Percentiles rank a stretch among this genome's conserved stretches.
Conservation (phyloP, 2,888 invertebrate genomes). For the Cheilosia grossa region DNA sequence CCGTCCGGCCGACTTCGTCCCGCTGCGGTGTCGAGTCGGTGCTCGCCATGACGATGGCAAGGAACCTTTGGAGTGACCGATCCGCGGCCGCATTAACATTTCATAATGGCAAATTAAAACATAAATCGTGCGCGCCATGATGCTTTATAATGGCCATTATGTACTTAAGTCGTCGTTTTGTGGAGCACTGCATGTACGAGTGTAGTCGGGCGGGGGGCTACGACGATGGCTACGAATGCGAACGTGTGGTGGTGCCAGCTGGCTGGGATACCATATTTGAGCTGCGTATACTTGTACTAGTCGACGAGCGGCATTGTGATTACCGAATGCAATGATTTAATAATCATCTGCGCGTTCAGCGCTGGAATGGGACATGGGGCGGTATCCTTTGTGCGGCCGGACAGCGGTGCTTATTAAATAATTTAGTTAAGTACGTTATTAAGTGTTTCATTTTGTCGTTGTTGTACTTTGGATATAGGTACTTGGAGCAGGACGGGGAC, state of each 20-base stretch:
- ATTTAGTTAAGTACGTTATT: slow-evolving; percentile 74
- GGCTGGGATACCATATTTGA: slow-evolving; percentile 33
- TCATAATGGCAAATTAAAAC: slow-evolving; percentile 75
- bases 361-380: slow-evolving; percentile 67
- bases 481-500: not conserved
- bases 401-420: slow-evolving; percentile 74
- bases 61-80: slow-evolving; percentile 62
- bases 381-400: slow-evolving; percentile 70
- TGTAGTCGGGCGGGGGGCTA: not conserved
- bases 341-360: slow-evolving; percentile 51
- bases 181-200: slow-evolving; percentile 46
- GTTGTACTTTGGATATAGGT: not conserved
- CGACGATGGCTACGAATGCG: not conserved
- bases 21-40: no score
- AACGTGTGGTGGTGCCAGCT: not conserved
- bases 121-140: slow-evolving; percentile 75
- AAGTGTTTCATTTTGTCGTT: slow-evolving; percentile 55
- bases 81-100: slow-evolving; percentile 73
- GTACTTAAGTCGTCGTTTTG: slow-evolving; percentile 75
- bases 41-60: not conserved
- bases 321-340: slow-evolving; percentile 74
- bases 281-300: slow-evolving; percentile 11
- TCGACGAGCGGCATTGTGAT: slow-evolving; percentile 55
- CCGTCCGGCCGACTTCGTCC: slow-evolving; percentile 3
- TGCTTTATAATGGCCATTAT: slow-evolving; percentile 75